These are phyloP conservation scores for Brachypteracias leptosomus DNA, from an alignment of 2,113 vertebrate species.

Conservation along the genomic window DNA sequence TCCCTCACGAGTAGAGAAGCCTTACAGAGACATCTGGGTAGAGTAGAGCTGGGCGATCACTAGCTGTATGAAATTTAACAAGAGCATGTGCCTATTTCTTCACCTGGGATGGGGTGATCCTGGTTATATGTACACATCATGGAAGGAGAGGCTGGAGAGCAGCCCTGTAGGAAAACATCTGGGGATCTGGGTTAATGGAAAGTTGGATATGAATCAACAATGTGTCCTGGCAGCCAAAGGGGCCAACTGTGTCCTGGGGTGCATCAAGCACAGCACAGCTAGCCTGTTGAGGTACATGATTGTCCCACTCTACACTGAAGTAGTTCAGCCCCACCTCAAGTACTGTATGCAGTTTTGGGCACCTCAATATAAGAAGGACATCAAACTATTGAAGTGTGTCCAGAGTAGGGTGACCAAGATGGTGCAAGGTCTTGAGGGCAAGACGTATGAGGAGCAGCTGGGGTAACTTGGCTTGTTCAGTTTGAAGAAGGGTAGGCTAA, in stretches of 20 bases:
- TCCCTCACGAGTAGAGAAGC: not conserved
- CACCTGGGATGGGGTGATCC: too few species aligned
- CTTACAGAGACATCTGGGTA: not conserved
- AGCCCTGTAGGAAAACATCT: not conserved
- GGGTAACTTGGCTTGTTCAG: not conserved
- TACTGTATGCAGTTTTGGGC: not conserved
- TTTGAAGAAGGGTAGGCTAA: not conserved
- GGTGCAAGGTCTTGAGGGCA: not conserved
- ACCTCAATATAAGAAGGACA: too few species aligned
- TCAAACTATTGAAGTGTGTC: too few species aligned
- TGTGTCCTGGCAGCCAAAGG: not conserved
- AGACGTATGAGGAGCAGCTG: rapidly evolving
- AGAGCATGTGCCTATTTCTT: not conserved
- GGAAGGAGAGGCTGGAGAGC: not conserved
- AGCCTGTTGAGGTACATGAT: rapidly evolving
- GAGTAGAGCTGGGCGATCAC: not conserved
- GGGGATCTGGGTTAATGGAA: not conserved
- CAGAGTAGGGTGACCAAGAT: not conserved
- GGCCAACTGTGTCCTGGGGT: not conserved
- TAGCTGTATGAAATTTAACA: not conserved
- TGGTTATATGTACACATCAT: not conserved
- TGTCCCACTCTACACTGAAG: too few species aligned
- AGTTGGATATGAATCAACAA: not conserved
- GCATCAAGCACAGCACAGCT: not conserved
- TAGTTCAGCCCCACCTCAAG: not conserved